Base-by-base conservation (phyloP, 1,140 invertebrate species). In the Brachionus rubens region DNA sequence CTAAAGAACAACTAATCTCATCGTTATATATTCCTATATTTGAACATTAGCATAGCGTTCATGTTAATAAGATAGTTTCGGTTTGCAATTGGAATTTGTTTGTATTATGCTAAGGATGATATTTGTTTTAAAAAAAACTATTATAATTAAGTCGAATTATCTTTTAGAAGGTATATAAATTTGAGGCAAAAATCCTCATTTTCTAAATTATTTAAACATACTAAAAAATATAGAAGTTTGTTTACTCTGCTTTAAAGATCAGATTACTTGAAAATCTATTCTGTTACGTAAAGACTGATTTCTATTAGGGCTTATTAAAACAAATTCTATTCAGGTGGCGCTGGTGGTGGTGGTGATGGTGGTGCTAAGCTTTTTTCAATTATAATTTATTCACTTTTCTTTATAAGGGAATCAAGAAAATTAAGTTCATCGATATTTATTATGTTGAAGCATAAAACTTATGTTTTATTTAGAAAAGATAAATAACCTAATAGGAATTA, bases 41-140 rank as follows among this genome's bases (percentile, higher is more conserved):
- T 65, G 59, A 65, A 65, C 59, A 65, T 65, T 65, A 65, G 3
- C 59, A 65, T 65, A 65, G 59, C 59, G 59, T 65, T 65, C 59
- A 65, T 65, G 33, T 41, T 65, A 65, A 65, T 65, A 16, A 65
- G 36, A 21, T 65, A 59, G 54, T 59, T 59, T 59, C 54, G 30
- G 54, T 36, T 33, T 36, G 26, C 36, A 59, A 33, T 59, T 36
- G 54, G 54, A 59, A 59, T 59, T 19, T n/a, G n/a, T n/a, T n/a
- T n/a, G n/a, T n/a, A n/a, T 59, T 59, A 59, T n/a, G 12, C 19
- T 59, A 9, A 36, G 30, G 30, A 36, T 36, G n/a, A n/a, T n/a
- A n/a, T n/a, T n/a, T n/a, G n/a, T n/a, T n/a, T n/a, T n/a, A n/a
- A n/a, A n/a, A n/a, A n/a, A n/a, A n/a, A n/a, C n/a, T n/a, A n/a